These are phyloP conservation scores for Tanytarsus gracilentus DNA, from an alignment of 2,888 invertebrate genomes.

Conservation along the genomic window DNA sequence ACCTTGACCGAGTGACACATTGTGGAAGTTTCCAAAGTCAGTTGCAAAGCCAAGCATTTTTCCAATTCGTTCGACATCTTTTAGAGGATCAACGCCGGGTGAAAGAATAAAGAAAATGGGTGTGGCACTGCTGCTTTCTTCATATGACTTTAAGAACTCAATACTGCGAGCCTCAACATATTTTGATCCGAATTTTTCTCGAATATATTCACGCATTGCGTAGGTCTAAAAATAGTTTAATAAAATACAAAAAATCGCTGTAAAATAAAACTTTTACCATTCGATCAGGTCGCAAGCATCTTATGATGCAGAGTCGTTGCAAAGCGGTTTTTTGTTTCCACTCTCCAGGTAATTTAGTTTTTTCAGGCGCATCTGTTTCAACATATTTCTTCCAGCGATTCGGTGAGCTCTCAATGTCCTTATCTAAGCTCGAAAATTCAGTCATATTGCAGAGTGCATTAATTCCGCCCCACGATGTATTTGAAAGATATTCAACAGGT, in stretches of 20 bases:
- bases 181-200: conserved; percentile 84
- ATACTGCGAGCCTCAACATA: conserved; percentile 84
- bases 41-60: conserved; percentile 71
- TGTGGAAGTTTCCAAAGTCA: conserved; percentile 83
- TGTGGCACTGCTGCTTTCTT: conserved; percentile 86
- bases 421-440: conserved; percentile 65
- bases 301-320: conserved; percentile 90
- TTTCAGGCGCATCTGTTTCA: conserved; percentile 89
- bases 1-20: conserved; percentile 88
- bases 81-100: conserved; percentile 92
- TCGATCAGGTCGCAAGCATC: conserved; percentile 86
- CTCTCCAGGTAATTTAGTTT: conserved; percentile 95
- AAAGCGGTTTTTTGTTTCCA: conserved; percentile 94
- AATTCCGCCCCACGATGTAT: conserved; percentile 90
- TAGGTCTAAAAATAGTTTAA: conserved; percentile 45
- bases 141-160: conserved; percentile 87
- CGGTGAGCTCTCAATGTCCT: conserved; percentile 92
- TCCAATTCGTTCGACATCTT: conserved; percentile 88
- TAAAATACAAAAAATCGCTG: conserved; percentile 84
- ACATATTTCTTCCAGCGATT: conserved; percentile 96
- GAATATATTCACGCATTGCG: conserved; percentile 61
- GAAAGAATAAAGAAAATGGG: conserved; percentile 95
- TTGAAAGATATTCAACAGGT: conserved; percentile 89
- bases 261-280: too few relatives aligned
- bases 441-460: conserved; percentile 56